These are phyloP conservation scores for Chrysaora quinquecirrha DNA, from an alignment of 30 jellyfish, hydroid and myxozoan genomes.

Conservation along the genomic window DNA sequence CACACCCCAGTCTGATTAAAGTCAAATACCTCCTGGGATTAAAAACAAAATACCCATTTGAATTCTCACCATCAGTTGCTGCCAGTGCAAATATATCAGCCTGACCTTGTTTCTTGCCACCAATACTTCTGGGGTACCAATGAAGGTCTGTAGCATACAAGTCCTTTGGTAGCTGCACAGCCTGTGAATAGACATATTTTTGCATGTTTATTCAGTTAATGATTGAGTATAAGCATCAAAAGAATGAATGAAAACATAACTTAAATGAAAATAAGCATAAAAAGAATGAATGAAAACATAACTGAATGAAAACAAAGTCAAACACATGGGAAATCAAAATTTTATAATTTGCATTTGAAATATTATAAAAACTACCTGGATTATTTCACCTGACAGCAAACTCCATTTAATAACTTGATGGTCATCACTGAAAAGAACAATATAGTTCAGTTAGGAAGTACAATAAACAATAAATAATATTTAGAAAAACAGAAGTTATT, in stretches of 20 bases:
- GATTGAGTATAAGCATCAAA: too few relatives aligned
- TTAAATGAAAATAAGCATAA: neutral
- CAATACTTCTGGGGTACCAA: conserved; percentile 90
- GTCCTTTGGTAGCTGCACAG: conserved; percentile 83
- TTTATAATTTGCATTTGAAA: too few relatives aligned
- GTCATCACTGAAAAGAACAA: conserved; percentile 78
- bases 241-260: neutral
- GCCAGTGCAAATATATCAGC: conserved; percentile 86
- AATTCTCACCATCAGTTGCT: conserved; percentile 91
- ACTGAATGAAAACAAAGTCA: neutral
- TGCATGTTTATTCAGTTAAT: too few relatives aligned
- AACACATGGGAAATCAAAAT: neutral
- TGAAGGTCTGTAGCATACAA: conserved; percentile 86
- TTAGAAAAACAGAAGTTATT: too few relatives aligned
- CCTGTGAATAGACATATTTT: conserved; percentile 55
- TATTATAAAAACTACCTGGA: conserved; percentile 75
- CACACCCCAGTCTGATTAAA: too few relatives aligned
- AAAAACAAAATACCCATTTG: too few relatives aligned
- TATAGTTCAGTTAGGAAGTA: neutral
- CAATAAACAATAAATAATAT: neutral
- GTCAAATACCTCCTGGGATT: too few relatives aligned
- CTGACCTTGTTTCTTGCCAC: conserved; percentile 84
- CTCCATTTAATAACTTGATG: conserved; percentile 91
- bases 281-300: neutral
- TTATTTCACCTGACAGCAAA: conserved; percentile 79